Conservation (phyloP, 2,888 invertebrate genomes). For the Megalurothrips usitatus region DNA sequence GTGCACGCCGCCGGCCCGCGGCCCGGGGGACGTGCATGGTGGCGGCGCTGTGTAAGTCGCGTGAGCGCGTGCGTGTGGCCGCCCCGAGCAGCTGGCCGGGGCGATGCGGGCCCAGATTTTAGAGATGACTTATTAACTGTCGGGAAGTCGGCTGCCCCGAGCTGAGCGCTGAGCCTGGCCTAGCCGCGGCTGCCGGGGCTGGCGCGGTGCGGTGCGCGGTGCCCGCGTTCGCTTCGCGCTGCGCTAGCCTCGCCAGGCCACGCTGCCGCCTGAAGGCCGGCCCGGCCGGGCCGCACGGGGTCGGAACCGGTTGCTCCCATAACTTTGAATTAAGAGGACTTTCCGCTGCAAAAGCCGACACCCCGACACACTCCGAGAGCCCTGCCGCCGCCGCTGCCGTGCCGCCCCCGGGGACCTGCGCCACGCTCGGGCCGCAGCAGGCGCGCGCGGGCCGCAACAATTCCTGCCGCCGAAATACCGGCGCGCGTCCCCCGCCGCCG, state of each 20-base stretch:
- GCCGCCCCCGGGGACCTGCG: background rate
- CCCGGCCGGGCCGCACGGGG: background rate
- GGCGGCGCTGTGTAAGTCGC: too few relatives aligned
- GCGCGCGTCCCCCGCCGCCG: background rate
- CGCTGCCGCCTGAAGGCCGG: background rate
- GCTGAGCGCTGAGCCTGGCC: too few relatives aligned
- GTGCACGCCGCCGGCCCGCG: too few relatives aligned
- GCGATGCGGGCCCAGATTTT: background rate
- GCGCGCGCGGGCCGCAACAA: background rate
- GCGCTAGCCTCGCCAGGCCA: background rate
- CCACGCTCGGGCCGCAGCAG: background rate
- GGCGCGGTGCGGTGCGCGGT: background rate
- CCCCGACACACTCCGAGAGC: background rate
- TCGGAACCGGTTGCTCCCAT: slow-evolving; percentile 19
- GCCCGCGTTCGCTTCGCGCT: background rate
- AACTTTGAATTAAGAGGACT: slow-evolving; percentile 23
- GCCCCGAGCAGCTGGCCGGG: background rate
- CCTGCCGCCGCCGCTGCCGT: background rate
- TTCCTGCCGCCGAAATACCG: background rate
- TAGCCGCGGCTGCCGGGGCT: too few relatives aligned
- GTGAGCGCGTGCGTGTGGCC: background rate
- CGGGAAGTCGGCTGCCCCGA: too few relatives aligned
- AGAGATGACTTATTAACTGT: slow-evolving; percentile 16
- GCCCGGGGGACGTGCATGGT: too few relatives aligned
- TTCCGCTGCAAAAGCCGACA: slow-evolving; percentile 9